Evolutionary conservation across 2,888 invertebrate species (phyloP), one percentile per base, ranked within the genome.

Genomic region (Aricia artaxerxes): DNA sequence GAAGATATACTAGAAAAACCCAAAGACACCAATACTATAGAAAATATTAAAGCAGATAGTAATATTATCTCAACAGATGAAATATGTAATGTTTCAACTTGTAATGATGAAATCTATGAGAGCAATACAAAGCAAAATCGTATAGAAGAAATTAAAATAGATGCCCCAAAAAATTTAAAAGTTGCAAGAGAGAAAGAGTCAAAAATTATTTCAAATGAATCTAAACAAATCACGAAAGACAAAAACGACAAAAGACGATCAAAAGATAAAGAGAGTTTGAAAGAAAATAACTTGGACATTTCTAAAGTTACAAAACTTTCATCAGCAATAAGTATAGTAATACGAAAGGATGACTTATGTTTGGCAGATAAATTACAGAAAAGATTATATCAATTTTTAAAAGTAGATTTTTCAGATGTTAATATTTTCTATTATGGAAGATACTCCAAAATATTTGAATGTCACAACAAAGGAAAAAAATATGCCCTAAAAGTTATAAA

Each of bases 381-480:
- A 35, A 81, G 78, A 78, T 82, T 89, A 81, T 79, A 61, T 1
- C 6, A 79, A 6, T 82, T 80, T 53, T 82, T 88, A 38, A 78
- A 84, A 0, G 64, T 79, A 77, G 81, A 85, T 53, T 84, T 82
- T 61, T 85, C 79, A 49, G 78, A 88, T 3, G 81, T 80, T 5
- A 80, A 83, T 31, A 5, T 85, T 40, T 84, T 89, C 80, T 85
- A 84, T 16, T 44, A 60, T 1, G 92, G 92, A 16, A 82, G 79
- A 80, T 89, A 83, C 82, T 90, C 91, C 1, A 84, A 81, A 78
- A 85, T 92, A 81, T 89, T 85, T 78, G 83, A 84, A 78, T 89
- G 86, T 79, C 82, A 81, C 78, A 83, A 87, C 1, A 79, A 60
- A 49, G 86, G 86, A 38, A 24, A 82, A 78, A 72, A 78, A 24